phyloP scores from a whole-genome alignment of 1,140 invertebrate genomes.

The Metopolophium dirhodum region DNA sequence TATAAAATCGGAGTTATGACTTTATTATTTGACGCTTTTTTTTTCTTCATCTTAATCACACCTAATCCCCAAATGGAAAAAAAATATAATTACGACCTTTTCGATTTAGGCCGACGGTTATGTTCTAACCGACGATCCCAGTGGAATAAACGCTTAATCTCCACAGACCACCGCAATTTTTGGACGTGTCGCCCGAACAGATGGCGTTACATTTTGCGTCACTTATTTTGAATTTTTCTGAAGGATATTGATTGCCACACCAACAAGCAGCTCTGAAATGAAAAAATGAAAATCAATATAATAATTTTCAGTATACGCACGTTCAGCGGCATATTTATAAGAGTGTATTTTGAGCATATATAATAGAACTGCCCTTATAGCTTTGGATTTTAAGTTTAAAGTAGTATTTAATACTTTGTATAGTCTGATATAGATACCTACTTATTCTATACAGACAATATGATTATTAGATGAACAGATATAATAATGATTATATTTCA shows the following conservation, averaged over 20 bases:
- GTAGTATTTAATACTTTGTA: no score
- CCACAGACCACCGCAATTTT: conserved; percentile 18
- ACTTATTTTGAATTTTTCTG: neutral
- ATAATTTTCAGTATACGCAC: neutral
- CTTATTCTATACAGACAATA: no score
- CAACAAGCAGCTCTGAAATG: conserved; percentile 39
- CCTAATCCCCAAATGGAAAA: no score
- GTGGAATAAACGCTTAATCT: conserved; percentile 40
- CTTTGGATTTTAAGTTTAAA: no score
- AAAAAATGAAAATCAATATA: neutral
- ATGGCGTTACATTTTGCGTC: neutral
- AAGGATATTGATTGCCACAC: conserved; percentile 47
- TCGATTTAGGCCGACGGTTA: no score
- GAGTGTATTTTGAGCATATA: neutral
- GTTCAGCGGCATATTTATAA: neutral
- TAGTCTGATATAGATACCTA: no score
- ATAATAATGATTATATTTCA: no score
- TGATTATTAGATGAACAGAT: no score
- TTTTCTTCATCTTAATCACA: no score
- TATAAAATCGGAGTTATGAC: no score
- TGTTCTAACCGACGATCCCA: conserved; percentile 4
- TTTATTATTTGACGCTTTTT: no score
- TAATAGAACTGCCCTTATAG: neutral
- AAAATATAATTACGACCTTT: no score
- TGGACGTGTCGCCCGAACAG: neutral